Base-by-base conservation (phyloP, 2,113 vertebrate species). In the Otolemur garnettii region DNA sequence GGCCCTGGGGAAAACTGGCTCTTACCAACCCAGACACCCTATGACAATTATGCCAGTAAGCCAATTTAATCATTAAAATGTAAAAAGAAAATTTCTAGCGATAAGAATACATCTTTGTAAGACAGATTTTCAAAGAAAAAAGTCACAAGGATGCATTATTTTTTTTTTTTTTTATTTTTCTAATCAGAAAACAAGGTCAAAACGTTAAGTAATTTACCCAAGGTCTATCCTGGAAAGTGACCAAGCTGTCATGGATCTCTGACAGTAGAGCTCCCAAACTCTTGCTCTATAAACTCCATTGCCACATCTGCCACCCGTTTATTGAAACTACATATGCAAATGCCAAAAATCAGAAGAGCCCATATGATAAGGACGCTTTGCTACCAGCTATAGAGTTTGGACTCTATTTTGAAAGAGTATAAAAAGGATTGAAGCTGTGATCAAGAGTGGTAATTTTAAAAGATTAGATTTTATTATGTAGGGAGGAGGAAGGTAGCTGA, bases 51-150 rank as follows among this genome's bases (percentile, higher is more conserved):
- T 74, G 77, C 78, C 57, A 96, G 59, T 33, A 75, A 77, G 55
- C 55, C 66, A 96, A 75, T 55, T 89, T 64, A 86, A 89, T 94
- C 77, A 79, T 87, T 94, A 55, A 93, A 91, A 93, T 22, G 18
- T 86, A 42, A 86, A 93, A 28, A 92, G 21, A 57, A 83, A 64
- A 78, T 85, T 66, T 82, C 50, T 85, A 62, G 15, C 55, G 72
- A 22, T 71, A 75, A 87, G 14, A 66, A 74, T 12, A 88, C 12
- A 55, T 26, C 17, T 79, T 17, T 45, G 71, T 15, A 60, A 59
- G 64, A 83, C 1, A 35, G 7, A 21, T 66, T 82, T 88, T 57
- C 74, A 42, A 26, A 55, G 1, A 30, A 55, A 87, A 60, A 64
- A 38, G 11, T 85, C 38, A 38, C 4, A 38, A 38, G 38, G 38